A percentile compares a stretch with the other conserved stretches of the same genome.
These are phyloP conservation scores for Aporophyla lueneburgensis DNA, from an alignment of 2,888 invertebrate genomes.

Conservation along the genomic window DNA sequence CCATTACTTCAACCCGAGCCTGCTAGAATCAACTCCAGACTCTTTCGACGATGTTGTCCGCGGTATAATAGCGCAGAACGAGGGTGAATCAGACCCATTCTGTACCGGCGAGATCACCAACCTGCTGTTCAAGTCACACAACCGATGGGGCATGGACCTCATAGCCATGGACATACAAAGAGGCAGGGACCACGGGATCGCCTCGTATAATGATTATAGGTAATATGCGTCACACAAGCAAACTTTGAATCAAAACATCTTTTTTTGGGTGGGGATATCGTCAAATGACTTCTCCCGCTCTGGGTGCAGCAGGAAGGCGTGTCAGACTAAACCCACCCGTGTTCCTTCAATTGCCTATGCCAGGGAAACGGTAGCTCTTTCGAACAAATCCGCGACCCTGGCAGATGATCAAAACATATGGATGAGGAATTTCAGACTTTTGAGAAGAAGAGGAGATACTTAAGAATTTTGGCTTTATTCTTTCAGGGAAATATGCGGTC, in stretches of 20 bases:
- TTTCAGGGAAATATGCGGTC: slow-evolving; percentile 94
- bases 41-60: slow-evolving; percentile 90
- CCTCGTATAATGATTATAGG: slow-evolving; percentile 92
- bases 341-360: too few relatives aligned
- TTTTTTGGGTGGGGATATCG: too few relatives aligned
- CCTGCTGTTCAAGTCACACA: slow-evolving; percentile 86
- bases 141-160: slow-evolving; percentile 91
- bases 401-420: not conserved
- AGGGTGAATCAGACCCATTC: slow-evolving; percentile 90
- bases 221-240: slow-evolving; percentile 48
- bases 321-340: too few relatives aligned
- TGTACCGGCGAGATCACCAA: slow-evolving; percentile 88
- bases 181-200: slow-evolving; percentile 92
- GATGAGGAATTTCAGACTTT: not conserved
- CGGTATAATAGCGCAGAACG: slow-evolving; percentile 90
- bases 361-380: too few relatives aligned
- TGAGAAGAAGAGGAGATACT: not conserved
- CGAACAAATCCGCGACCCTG: too few relatives aligned
- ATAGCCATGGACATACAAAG: slow-evolving; percentile 92
- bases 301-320: too few relatives aligned
- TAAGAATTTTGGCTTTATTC: not conserved
- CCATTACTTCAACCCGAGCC: slow-evolving; percentile 90
- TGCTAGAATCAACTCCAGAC: slow-evolving; percentile 86
- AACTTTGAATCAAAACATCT: not conserved
- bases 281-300: too few relatives aligned